Conservation (phyloP, 2,797 vertebrate species). For the Siniperca scherzeri region DNA sequence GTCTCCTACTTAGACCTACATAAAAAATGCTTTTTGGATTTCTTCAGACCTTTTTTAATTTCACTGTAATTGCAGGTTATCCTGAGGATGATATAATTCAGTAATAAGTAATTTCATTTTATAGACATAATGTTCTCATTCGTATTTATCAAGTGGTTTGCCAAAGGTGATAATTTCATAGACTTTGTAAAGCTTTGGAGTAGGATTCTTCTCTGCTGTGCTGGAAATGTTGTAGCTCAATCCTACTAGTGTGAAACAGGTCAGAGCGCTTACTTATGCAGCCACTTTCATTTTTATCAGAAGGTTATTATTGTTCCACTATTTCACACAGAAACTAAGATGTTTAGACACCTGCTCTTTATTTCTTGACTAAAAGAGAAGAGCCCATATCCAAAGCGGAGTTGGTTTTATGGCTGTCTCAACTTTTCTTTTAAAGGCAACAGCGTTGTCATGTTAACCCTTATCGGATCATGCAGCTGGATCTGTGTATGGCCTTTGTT, state of each 20-base stretch:
- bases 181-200: too few species aligned
- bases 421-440: conserved; percentile 33
- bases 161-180: too few species aligned
- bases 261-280: conserved; percentile 26
- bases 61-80: too few species aligned
- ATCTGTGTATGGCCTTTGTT: conserved; percentile 51
- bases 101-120: too few species aligned
- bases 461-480: conserved; percentile 53
- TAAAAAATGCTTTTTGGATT: too few species aligned
- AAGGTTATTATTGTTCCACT: conserved; percentile 36
- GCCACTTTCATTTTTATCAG: conserved; percentile 69
- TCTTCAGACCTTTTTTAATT: too few species aligned
- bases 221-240: conserved; percentile 9
- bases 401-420: conserved; percentile 22
- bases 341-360: conserved; percentile 67
- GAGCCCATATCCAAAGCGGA: neutral
- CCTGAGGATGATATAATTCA: too few species aligned
- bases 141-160: too few species aligned
- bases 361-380: conserved; percentile 38
- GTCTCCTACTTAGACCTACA: too few species aligned
- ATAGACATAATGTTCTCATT: too few species aligned
- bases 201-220: neutral
- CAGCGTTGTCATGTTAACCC: conserved; percentile 55
- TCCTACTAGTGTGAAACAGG: conserved; percentile 45
- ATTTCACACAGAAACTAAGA: conserved; percentile 40